Evolutionary conservation across 1,140 invertebrate genomes (phyloP).

Genomic region (Drosophila lowei): DNA sequence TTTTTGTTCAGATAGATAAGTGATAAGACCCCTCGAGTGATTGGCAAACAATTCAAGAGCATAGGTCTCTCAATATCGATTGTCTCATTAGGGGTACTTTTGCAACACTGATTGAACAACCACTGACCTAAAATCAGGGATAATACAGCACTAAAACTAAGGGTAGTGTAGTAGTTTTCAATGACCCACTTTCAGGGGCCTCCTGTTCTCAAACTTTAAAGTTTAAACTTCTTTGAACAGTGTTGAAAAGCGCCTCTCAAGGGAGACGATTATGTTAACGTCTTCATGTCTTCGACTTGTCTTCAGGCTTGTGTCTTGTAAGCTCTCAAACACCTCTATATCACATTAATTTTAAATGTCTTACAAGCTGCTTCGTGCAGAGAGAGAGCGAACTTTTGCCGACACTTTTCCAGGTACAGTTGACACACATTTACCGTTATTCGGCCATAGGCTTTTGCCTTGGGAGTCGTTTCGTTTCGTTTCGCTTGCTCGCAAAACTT

Average conservation of each 20-base stretch:
- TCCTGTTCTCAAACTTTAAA: background rate
- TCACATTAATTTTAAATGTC: slow-evolving; percentile 69
- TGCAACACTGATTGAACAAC: slow-evolving; percentile 1
- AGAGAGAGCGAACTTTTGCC: background rate
- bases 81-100: slow-evolving; percentile 1
- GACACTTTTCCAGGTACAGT: slow-evolving; percentile 29
- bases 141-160: too few relatives aligned
- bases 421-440: slow-evolving; percentile 55
- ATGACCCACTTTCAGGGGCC: background rate
- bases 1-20: slow-evolving; percentile 17
- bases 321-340: slow-evolving; percentile 45
- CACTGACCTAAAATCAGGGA: too few relatives aligned
- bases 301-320: slow-evolving; percentile 36
- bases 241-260: slow-evolving; percentile 32
- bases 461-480: slow-evolving; percentile 52
- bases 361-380: slow-evolving; percentile 13
- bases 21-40: slow-evolving; percentile 47
- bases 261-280: slow-evolving; percentile 36
- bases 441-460: slow-evolving; percentile 59
- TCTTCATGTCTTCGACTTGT: slow-evolving; percentile 38
- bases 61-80: background rate
- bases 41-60: slow-evolving; percentile 46
- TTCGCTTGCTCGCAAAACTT: slow-evolving; percentile 47
- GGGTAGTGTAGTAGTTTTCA: too few relatives aligned
- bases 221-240: background rate